Base-by-base conservation (phyloP, 2,888 invertebrate genomes). In the Drosophila nr. fundita region DNA sequence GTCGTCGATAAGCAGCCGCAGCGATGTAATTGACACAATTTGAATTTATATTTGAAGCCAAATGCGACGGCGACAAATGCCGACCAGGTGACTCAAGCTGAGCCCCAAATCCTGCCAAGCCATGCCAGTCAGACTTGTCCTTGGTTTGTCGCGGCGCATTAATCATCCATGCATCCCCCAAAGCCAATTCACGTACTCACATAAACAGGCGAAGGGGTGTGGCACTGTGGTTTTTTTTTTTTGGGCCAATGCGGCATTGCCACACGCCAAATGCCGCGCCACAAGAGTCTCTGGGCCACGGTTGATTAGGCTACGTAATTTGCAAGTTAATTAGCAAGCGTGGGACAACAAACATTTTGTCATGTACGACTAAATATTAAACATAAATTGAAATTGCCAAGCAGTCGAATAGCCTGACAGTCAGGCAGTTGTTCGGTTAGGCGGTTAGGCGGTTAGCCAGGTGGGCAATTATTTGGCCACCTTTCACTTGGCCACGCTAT, bases 21-120 rank as follows among this genome's bases (percentile, higher is more conserved):
- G 75, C 83, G 68, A 82, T 84, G 87, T 87, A 87, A 87, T 90
- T 90, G 87, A 87, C 87, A 87, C 87, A 87, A 87, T 87, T 87
- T 90, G 84, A 89, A 87, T 87, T 89, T 86, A 88, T 87, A 86
- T 83, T 77, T 80, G 71, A 63, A 27, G 36, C 24, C 60, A 34
- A 59, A 42, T 36, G 38, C 54, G 13, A 55, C 30, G 45, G 54
- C 67, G 54, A 54, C 67, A 67, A 59, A 58, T 58, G 59, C 53
- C 38, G 76, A 65, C 81, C 82, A 78, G 77, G 89, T 87, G 86
- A 88, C 87, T 90, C 83, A 87, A 87, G 68, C 79, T 30, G 61
- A 61, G 66, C 64, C 59, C 48, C 36, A 40, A 69, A 87, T 89
- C 89, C 89, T 82, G 70, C 49, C 32, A 45, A 32, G 36, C 54